Evolutionary conservation across 2,888 invertebrate genomes (phyloP).

Genomic region (Caenorhabditis virilis): DNA sequence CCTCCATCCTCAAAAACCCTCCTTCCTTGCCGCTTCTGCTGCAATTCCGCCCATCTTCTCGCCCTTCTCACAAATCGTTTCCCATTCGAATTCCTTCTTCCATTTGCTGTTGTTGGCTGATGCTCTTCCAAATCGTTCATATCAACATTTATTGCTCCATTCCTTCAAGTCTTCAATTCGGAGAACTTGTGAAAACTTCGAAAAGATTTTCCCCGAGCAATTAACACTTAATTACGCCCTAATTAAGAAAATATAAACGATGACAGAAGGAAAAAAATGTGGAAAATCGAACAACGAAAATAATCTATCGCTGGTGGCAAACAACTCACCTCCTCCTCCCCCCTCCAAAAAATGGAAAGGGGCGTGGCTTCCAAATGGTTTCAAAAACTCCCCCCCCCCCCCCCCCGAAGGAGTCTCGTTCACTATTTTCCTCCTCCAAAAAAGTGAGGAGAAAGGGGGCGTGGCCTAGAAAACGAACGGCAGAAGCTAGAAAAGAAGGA

Average conservation of each 20-base stretch:
- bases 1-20: constrained; percentile 17
- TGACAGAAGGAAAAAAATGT: constrained; percentile 4
- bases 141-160: background rate
- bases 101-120: background rate
- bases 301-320: too few relatives aligned
- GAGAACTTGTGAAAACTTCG: too few relatives aligned
- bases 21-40: constrained; percentile 36
- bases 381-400: too few relatives aligned
- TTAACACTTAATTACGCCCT: too few relatives aligned
- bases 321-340: too few relatives aligned
- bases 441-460: constrained; percentile 9
- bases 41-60: constrained; percentile 56
- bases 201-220: too few relatives aligned
- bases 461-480: constrained; percentile 7
- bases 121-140: background rate
- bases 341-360: too few relatives aligned
- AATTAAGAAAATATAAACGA: background rate
- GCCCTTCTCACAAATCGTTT: constrained; percentile 70
- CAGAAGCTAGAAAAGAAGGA: background rate
- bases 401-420: too few relatives aligned
- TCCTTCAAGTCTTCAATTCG: too few relatives aligned
- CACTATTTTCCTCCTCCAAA: too few relatives aligned
- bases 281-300: background rate
- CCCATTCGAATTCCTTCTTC: constrained; percentile 74
- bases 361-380: too few relatives aligned